Evolutionary conservation across 2,888 invertebrate genomes (phyloP), one percentile per base, ranked within the genome.

Genomic region (Drosophila maculinotata): DNA sequence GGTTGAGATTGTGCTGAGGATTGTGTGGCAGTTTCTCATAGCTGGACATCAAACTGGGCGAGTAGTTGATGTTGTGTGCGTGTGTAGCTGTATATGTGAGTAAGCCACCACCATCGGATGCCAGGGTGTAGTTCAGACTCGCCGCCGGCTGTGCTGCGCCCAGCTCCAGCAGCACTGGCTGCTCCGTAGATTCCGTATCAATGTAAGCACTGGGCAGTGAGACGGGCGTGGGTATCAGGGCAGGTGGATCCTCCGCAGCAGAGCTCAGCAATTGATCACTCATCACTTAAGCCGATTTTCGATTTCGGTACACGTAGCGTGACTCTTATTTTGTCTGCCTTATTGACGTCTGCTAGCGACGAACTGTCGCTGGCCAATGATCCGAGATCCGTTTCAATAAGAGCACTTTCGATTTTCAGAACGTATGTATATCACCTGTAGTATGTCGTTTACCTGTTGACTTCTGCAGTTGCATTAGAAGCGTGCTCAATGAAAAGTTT

Each of bases 131-230:
- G 20, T 70, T 69, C 4, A 81, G 36, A 35, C 59, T 81, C 3
- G 63, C 35, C 23, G 65, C 20, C 7, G 69, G 53, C 42, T 72
- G 68, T 12, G 79, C 48, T 4, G 65, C 51, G 10, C 90, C 90
- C 23, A 90, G 69, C 41, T 90, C 90, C 1, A 90, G 69, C 20
- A 90, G 54, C 10, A 89, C 74, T 3, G 90, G 89, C 45, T 89
- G 90, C 58, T 90, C 90, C 9, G 60, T 35, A 10, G 69, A 30
- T 25, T 90, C 90, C 26, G 67, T 49, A 38, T 90, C 89, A 1
- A 42, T 48, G 48, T 86, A 87, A 0, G 74, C 30, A 6, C 62
- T 74, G 25, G 72, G 15, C 26, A 73, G 51, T 25, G 71, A 49
- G 48, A 83, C 60, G 10, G 74, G 48, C 6, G 76, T 77, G 28